A percentile compares a stretch with the other conserved stretches of the same genome.
Evolutionary conservation across 2,113 vertebrate species (phyloP).

Genomic region (Leptobrachium ailaonicum): DNA sequence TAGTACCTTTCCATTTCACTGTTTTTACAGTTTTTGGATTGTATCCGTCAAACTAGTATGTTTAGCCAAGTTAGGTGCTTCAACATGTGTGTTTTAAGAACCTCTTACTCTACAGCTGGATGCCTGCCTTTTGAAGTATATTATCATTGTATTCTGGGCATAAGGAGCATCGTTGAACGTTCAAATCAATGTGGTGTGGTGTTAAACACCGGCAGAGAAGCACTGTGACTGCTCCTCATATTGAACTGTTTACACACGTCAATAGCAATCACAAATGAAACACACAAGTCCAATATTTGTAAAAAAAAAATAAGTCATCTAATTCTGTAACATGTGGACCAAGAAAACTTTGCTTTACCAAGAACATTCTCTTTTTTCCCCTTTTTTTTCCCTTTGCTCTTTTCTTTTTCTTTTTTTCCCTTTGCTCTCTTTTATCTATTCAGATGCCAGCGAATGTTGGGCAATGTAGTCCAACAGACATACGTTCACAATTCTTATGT

Average conservation of each 20-base stretch:
- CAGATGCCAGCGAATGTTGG: constrained; percentile 61
- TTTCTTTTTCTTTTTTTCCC: no score
- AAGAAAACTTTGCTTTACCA: constrained; percentile 65
- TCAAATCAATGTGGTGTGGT: constrained; percentile 61
- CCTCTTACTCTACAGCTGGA: constrained; percentile 73
- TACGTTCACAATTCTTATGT: constrained; percentile 54
- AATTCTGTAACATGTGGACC: constrained; percentile 66
- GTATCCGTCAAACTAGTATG: constrained; percentile 73
- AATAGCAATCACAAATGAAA: constrained; percentile 61
- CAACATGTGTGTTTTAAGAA: constrained; percentile 67
- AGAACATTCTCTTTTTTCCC: constrained; percentile 49
- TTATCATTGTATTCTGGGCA: constrained; percentile 64
- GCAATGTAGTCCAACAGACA: constrained; percentile 54
- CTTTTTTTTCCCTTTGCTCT: no score
- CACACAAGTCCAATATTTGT: constrained; percentile 28
- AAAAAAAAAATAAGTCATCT: constrained; percentile 54
- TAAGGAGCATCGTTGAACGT: constrained; percentile 66
- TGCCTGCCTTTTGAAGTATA: constrained; percentile 75
- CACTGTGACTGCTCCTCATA: constrained; percentile 69
- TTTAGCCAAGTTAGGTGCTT: constrained; percentile 70
- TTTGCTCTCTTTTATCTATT: constrained; percentile 58
- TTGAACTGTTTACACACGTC: constrained; percentile 74
- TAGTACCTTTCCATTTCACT: constrained; percentile 78
- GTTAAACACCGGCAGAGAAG: constrained; percentile 59
- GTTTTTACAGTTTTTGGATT: constrained; percentile 83